phyloP scores from a whole-genome alignment of 2,113 vertebrate species.

The Calidris pugnax region DNA sequence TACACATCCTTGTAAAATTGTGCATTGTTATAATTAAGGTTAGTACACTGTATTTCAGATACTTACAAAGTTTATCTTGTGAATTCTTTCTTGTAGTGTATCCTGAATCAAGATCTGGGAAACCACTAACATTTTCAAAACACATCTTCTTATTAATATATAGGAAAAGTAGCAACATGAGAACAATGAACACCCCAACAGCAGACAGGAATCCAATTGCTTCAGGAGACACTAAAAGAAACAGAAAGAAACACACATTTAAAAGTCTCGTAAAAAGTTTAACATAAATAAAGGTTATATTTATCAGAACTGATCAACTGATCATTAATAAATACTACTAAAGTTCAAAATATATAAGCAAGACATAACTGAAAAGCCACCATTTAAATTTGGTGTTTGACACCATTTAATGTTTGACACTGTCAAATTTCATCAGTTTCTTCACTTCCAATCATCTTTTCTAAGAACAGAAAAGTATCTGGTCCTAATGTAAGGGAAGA shows the following conservation, averaged over 20 bases:
- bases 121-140: constrained; percentile 87
- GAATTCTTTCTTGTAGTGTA: constrained; percentile 83
- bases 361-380: not conserved
- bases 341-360: not conserved
- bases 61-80: constrained; percentile 84
- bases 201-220: constrained; percentile 95
- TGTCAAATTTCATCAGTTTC: not conserved
- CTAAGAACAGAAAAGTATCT: not conserved
- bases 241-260: constrained; percentile 53
- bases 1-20: not conserved
- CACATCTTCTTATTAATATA: constrained; percentile 98
- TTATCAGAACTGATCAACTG: not conserved
- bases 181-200: constrained; percentile 90
- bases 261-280: not conserved
- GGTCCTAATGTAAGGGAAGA: not conserved
- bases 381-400: not conserved
- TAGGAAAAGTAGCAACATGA: constrained; percentile 93
- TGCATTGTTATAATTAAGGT: not conserved
- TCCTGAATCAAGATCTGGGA: constrained; percentile 87
- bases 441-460: not conserved
- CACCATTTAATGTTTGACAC: not conserved
- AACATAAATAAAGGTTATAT: not conserved
- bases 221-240: constrained; percentile 93
- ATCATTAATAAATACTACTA: not conserved
- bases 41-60: not conserved